Evolutionary conservation across 2,113 vertebrate genomes (phyloP), one percentile per base, ranked within the genome.

Genomic region (Solenodon paradoxus): DNA sequence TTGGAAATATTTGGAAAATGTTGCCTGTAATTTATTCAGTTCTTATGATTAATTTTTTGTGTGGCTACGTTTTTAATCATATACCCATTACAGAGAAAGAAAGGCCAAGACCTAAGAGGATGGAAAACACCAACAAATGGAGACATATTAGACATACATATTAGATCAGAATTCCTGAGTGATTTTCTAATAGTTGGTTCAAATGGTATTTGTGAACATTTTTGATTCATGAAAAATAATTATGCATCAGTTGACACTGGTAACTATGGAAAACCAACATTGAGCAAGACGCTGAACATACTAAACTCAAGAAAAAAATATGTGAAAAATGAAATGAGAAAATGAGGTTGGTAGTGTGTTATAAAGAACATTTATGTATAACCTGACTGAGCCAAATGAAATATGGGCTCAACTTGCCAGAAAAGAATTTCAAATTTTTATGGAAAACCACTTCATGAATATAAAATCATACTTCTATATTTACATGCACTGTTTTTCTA

Each of bases 351-450:
- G 30, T 2, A 51, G 7, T 8, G 20, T 74, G 11, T 1, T 10
- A 1, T 71, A 88, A 83, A 74, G 16, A 59, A 28, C 1, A 10
- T 66, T 96, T 55, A 17, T 42, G 1, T 51, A 53, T 83, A 35
- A 4, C 7, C 0, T 0, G 30, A 55, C 72, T 35, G 26, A 4
- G 5, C 2, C 74, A 92, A 19, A 68, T 57, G 79, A 96, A 96
- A 92, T 78, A 68, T 1, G 38, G 71, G 49, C 20, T 45, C 19
- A 72, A 57, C 7, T 74, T 79, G 19, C 86, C 86, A 45, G 17
- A 94, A 94, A 69, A 77, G 57, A 83, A 87, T 86, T 95, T 94
- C 40, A 74, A 59, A 69, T 83, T 87, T 17, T n/a, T 69, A 13
- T 2, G 0, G 3, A 78, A 97, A 95, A 83, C 49, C 42, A 35